These are phyloP conservation scores for Tenebrosternarchus preto DNA, from an alignment of 2,113 vertebrate genomes.

Conservation along the genomic window DNA sequence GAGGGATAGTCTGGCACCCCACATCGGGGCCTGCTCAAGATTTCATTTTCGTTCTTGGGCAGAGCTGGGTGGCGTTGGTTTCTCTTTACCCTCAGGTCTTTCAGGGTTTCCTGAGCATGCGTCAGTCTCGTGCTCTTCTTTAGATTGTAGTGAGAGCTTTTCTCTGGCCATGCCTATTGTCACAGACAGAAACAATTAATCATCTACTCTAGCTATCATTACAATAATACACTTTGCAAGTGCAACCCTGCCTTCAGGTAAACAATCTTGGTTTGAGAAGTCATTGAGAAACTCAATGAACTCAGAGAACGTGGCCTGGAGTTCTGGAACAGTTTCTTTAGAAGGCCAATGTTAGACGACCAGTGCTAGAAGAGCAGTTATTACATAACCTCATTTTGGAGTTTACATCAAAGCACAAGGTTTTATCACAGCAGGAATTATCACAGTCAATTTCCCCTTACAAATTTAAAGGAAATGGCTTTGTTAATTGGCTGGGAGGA, in stretches of 20 bases:
- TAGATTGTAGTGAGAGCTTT: slow-evolving; percentile 36
- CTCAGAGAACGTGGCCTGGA: neutral
- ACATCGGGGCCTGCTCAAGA: slow-evolving; percentile 73
- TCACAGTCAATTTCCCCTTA: slow-evolving; percentile 53
- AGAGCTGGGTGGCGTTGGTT: neutral
- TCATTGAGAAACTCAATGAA: neutral
- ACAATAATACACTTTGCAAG: no score
- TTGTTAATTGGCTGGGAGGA: slow-evolving; percentile 52
- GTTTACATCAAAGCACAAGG: neutral
- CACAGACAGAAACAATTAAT: slow-evolving; percentile 12
- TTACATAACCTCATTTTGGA: slow-evolving; percentile 13
- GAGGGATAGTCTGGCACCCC: slow-evolving; percentile 44
- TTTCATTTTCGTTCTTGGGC: slow-evolving; percentile 14
- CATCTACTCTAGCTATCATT: neutral
- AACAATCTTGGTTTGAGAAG: no score
- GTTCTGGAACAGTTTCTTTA: neutral
- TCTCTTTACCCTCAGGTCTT: neutral
- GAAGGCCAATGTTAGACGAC: no score
- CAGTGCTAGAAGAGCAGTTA: neutral
- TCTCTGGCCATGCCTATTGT: slow-evolving; percentile 53
- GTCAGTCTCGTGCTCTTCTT: slow-evolving; percentile 23
- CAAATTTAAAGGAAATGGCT: slow-evolving; percentile 55
- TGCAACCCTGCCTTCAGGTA: no score
- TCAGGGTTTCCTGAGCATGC: slow-evolving; percentile 51
- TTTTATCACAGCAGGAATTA: slow-evolving; percentile 35